Base-by-base conservation (phyloP, 2,797 vertebrate genomes). In the Malacoraja senta region DNA sequence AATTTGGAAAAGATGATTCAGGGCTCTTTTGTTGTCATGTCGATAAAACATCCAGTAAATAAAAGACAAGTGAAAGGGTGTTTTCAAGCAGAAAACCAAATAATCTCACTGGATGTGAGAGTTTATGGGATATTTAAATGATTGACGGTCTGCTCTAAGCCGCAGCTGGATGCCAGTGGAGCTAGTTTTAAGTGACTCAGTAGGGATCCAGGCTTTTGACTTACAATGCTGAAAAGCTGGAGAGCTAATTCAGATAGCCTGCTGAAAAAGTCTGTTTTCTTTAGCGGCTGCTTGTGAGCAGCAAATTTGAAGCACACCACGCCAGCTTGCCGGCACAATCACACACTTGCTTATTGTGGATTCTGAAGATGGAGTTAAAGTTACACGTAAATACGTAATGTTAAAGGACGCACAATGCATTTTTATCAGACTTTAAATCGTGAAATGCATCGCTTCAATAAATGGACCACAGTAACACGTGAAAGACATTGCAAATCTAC, bases 81-180 rank as follows among this genome's bases (percentile, higher is more conserved):
- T 95, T 95, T 95, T 96, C 94, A 94, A 94, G 77, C 93, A 94
- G 83, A 94, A 95, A 95, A 95, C 93, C 63, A 94, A 77, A 94
- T 95, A 93, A 94, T 94, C 84, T 94, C 68, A 76, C 80, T 88
- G 79, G 61, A 86, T 95, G 93, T 26, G 79, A 94, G 61, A 95
- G 93, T 94, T 94, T 94, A 94, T 94, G 91, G 93, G 65, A 38
- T 94, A 88, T 83, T 94, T 94, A 94, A 93, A 93, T 94, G 93
- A 95, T n/a, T 93, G 93, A 94, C 61, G 80, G 72, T 94, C 95
- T 79, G 93, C 88, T 94, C 94, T 93, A 3, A 80, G 79, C 95
- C 10, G 0, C 94, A 95, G 94, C 93, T 95, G 95, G 94, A 94
- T 74, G 24, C 53, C 93, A 94, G 94, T 93, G 94, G 9, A 77